A percentile compares a stretch with the other conserved stretches of the same genome.
phyloP scores from a whole-genome alignment of 30 jellyfish, hydroid and myxozoan species.

The Nemopilema nomurai region DNA sequence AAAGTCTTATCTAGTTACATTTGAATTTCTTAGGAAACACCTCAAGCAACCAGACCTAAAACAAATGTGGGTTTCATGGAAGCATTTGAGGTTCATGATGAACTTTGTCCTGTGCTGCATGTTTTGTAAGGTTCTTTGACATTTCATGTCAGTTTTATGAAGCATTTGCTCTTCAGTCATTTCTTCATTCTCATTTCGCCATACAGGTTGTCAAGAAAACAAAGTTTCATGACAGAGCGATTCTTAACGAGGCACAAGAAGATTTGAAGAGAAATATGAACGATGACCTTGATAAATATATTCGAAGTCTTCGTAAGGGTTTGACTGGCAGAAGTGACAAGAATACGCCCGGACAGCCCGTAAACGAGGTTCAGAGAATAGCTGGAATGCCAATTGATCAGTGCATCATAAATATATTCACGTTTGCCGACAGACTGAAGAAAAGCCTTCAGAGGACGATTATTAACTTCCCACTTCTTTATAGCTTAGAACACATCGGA shows the following conservation, averaged over 20 bases:
- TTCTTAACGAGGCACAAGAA: slow-evolving; percentile 42
- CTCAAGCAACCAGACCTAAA: too few relatives aligned
- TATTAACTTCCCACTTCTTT: not conserved
- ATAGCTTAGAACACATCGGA: slow-evolving; percentile 14
- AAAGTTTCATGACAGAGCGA: slow-evolving; percentile 60
- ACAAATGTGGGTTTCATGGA: not conserved
- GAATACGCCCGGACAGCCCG: slow-evolving; percentile 47
- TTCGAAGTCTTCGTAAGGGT: slow-evolving; percentile 35
- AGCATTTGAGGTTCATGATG: not conserved
- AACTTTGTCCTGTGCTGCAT: not conserved
- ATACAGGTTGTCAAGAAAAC: slow-evolving; percentile 63
- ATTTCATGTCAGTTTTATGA: too few relatives aligned
- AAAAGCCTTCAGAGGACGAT: slow-evolving; percentile 3
- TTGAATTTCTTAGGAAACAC: not conserved
- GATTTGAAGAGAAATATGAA: slow-evolving; percentile 25
- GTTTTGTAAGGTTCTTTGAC: not conserved
- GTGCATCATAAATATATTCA: slow-evolving; percentile 34
- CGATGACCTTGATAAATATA: slow-evolving; percentile 28
- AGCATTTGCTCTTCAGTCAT: not conserved
- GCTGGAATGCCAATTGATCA: slow-evolving; percentile 69
- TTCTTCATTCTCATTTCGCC: not conserved
- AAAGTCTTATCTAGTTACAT: not conserved
- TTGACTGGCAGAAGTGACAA: slow-evolving; percentile 37
- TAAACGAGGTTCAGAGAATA: slow-evolving; percentile 24
- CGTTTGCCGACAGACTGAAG: slow-evolving; percentile 11